Evolutionary conservation across 2,888 invertebrate species (phyloP), one percentile per base, ranked within the genome.

Genomic region (Fragum fragum): DNA sequence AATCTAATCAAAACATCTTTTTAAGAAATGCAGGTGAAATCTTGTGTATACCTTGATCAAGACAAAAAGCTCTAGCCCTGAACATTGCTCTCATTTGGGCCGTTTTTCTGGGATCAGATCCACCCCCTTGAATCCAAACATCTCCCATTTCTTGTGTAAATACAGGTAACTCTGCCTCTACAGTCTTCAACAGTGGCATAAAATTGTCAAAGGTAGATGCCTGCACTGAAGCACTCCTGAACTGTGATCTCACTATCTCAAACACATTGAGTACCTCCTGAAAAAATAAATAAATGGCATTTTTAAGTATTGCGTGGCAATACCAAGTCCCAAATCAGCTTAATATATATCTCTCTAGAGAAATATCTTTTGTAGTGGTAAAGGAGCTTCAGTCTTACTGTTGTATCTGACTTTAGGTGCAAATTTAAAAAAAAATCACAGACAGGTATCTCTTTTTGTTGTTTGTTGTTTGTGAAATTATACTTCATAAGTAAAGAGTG

Each of bases 101-200:
- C 14, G 89, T 87, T 70, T 93, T 93, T 53, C 90, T 79, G 11
- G 93, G 93, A 75, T 93, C 93, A 47, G 91, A 91, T 0, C 89
- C 89, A 16, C 89, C 86, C 42, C 93, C 93, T 70, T 91, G 91
- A 28, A 93, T 93, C 93, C 93, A 93, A 0, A 91, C 92, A 83
- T 93, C 93, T 1, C 93, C 93, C 36, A 93, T 87, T 76, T 92
- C 91, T 71, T 88, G 85, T 5, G 82, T 84, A 23, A 92, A 81
- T 32, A 90, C 80, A 18, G 91, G 91, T 7, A 91, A 76, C 53
- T 83, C 66, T 18, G 81, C 75, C 59, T 87, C 83, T 42, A 90
- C 76, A 16, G 85, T 76, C 32, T 84, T 71, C 23, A 89, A 68
- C 23, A 80, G 80, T 7, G 74, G 83, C 16, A 88, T 83, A 80